Evolutionary conservation across 35 echinoderm and acorn worm species (phyloP).

Genomic region (Ophioderma brevispina): DNA sequence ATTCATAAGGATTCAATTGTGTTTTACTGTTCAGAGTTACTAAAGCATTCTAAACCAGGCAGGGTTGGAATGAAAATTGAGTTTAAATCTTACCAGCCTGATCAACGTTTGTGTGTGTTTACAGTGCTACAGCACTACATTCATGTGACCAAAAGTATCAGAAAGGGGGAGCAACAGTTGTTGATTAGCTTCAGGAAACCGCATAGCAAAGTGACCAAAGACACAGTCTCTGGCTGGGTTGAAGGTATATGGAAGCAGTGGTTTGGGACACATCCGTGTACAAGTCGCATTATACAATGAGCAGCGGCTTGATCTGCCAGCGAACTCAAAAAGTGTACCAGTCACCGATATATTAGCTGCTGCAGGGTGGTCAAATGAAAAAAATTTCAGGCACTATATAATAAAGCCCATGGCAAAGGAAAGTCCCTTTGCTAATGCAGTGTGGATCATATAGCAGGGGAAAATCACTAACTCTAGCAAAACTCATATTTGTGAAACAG

Average conservation of each 20-base stretch:
- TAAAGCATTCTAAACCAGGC: too few relatives aligned
- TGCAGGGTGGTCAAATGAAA: background rate
- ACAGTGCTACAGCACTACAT: background rate
- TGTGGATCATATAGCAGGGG: too few relatives aligned
- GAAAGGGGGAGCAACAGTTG: background rate
- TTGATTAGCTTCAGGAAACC: background rate
- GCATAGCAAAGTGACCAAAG: too few relatives aligned
- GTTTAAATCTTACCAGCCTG: background rate
- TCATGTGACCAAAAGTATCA: background rate
- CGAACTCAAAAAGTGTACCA: background rate
- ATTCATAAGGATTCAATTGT: background rate
- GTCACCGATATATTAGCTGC: background rate
- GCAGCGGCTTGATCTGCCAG: background rate
- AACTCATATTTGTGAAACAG: too few relatives aligned
- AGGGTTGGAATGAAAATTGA: too few relatives aligned
- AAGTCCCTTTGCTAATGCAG: constrained; percentile 8
- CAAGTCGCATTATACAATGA: background rate
- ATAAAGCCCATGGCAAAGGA: constrained; percentile 47
- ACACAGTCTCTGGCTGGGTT: background rate
- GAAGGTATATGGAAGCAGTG: background rate
- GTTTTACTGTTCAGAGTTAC: too few relatives aligned
- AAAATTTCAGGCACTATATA: constrained; percentile 68
- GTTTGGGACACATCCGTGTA: background rate
- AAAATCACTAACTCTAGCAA: too few relatives aligned
- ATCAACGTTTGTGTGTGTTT: background rate